Conservation (phyloP, 1,140 invertebrate species). For the Amyelois transitella region DNA sequence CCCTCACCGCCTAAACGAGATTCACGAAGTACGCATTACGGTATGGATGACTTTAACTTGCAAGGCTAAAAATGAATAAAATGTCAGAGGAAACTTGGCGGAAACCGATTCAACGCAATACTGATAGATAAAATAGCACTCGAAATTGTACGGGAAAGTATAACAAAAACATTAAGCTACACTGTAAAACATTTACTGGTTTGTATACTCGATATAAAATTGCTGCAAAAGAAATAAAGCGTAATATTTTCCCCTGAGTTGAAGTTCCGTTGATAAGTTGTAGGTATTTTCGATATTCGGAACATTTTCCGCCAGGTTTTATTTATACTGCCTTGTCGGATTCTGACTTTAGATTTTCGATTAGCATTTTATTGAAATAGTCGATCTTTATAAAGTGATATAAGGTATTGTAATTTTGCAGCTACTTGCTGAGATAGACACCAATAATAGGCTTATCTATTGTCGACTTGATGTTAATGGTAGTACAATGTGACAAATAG, state of each 20-base stretch:
- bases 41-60: neutral
- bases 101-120: neutral
- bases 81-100: neutral
- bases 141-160: too few relatives aligned
- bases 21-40: neutral
- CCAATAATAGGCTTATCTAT: neutral
- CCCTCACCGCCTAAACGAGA: conserved; percentile 79
- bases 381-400: neutral
- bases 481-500: conserved; percentile 1
- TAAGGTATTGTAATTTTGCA: neutral
- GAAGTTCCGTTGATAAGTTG: too few relatives aligned
- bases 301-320: too few relatives aligned
- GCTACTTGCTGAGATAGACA: neutral
- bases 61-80: neutral
- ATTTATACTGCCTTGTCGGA: neutral
- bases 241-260: too few relatives aligned
- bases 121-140: too few relatives aligned
- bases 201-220: too few relatives aligned
- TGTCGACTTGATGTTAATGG: neutral
- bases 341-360: neutral
- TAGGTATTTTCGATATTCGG: too few relatives aligned
- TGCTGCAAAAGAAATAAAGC: too few relatives aligned
- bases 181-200: too few relatives aligned
- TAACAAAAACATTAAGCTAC: too few relatives aligned
- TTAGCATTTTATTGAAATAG: neutral